These are phyloP conservation scores for Pyrochroa serraticornis DNA, from an alignment of 2,888 invertebrate species.

Conservation along the genomic window DNA sequence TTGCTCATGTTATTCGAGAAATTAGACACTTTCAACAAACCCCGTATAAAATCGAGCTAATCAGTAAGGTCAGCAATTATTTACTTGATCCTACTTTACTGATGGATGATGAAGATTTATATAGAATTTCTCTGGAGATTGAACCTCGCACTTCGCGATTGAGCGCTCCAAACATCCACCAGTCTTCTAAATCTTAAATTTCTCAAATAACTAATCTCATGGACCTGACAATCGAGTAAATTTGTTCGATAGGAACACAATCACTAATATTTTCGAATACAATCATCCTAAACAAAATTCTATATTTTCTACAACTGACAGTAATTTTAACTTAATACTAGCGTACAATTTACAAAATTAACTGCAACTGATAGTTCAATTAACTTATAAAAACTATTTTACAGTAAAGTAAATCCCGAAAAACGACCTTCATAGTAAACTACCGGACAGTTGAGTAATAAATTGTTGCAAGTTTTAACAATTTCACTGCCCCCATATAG, in stretches of 20 bases:
- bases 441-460: too few species aligned
- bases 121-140: conserved; percentile 79
- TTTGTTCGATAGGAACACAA: conserved; percentile 9
- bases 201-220: conserved; percentile 13
- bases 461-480: too few species aligned
- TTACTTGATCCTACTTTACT: conserved; percentile 79
- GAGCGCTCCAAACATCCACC: conserved; percentile 55
- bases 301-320: background rate
- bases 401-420: too few species aligned
- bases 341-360: too few species aligned
- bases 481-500: too few species aligned
- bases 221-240: conserved; percentile 21
- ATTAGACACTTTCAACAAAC: conserved; percentile 91
- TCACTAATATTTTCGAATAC: conserved; percentile 12
- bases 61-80: conserved; percentile 80
- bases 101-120: conserved; percentile 80
- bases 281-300: background rate
- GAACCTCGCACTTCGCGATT: conserved; percentile 77
- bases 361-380: too few species aligned
- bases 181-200: conserved; percentile 29
- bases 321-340: too few species aligned
- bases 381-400: too few species aligned
- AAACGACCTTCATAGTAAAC: too few species aligned
- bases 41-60: conserved; percentile 88
- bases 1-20: conserved; percentile 91